These are phyloP conservation scores for Bryconaethiops microstoma DNA, from an alignment of 2,797 vertebrate species.

Conservation along the genomic window DNA sequence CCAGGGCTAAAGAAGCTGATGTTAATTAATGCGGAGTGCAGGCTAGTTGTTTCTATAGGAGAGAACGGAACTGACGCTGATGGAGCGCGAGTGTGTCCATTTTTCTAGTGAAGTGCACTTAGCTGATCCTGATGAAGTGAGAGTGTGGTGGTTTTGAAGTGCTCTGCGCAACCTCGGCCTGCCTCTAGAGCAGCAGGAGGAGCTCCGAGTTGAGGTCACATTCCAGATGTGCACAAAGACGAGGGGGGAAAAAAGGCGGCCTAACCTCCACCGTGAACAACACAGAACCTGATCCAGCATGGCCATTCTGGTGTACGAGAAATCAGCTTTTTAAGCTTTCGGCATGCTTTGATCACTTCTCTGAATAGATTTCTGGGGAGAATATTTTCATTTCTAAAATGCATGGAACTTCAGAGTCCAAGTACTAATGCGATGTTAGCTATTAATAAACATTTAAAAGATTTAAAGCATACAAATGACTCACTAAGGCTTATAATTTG, in stretches of 20 bases:
- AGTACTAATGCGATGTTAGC: not conserved
- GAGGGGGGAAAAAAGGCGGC: not conserved
- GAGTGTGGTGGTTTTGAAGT: constrained; percentile 5
- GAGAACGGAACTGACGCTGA: not conserved
- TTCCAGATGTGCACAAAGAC: constrained; percentile 55
- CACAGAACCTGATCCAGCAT: constrained; percentile 20
- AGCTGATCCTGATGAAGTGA: not conserved
- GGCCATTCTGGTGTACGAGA: not conserved
- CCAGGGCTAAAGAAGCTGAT: not conserved
- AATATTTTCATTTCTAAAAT: not conserved
- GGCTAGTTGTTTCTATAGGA: not conserved
- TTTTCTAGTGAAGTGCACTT: not conserved
- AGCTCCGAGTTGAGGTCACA: constrained; percentile 59
- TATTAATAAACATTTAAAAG: not conserved
- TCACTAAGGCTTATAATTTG: not conserved
- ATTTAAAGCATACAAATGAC: not conserved
- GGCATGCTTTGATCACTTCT: no score
- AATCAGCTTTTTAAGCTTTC: not conserved
- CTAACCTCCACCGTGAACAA: constrained; percentile 16
- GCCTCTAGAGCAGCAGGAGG: constrained; percentile 41
- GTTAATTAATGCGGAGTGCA: not conserved
- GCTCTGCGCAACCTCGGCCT: constrained; percentile 25
- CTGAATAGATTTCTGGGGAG: not conserved
- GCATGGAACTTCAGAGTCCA: not conserved
- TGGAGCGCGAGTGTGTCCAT: constrained; percentile 2